Conservation (phyloP, 2,888 invertebrate genomes). For the Sepioteuthis lessoniana region DNA sequence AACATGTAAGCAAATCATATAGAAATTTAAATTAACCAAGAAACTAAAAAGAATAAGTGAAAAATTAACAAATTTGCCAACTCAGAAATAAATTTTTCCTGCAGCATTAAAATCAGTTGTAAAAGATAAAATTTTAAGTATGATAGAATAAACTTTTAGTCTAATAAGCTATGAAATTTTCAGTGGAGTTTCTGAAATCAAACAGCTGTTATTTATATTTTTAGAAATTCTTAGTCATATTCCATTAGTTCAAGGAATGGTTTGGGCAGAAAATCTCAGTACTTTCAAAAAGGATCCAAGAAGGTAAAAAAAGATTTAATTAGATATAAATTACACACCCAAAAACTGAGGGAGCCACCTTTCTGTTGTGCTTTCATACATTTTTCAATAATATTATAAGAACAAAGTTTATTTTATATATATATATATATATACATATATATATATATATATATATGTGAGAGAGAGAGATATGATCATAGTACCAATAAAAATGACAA, state of each 20-base stretch:
- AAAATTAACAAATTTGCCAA: no score
- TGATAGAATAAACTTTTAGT: not conserved
- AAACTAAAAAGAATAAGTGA: no score
- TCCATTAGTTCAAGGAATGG: not conserved
- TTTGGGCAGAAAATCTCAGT: not conserved
- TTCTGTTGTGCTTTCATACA: not conserved
- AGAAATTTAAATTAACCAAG: no score
- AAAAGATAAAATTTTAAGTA: not conserved
- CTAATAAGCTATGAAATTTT: not conserved
- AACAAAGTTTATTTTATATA: no score
- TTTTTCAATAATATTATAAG: no score
- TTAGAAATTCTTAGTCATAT: constrained; percentile 11
- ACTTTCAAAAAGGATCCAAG: not conserved
- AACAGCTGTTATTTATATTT: not conserved
- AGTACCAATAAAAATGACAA: no score
- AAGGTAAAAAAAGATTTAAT: no score
- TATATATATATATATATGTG: no score
- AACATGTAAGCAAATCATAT: no score
- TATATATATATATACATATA: no score
- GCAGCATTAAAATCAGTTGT: not conserved
- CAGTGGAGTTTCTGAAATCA: not conserved
- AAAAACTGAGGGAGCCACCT: not conserved
- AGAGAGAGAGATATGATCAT: no score
- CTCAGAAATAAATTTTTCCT: no score
- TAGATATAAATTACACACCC: not conserved